phyloP scores from a whole-genome alignment of 2,113 vertebrate species.

The Prochilodus magdalenae region DNA sequence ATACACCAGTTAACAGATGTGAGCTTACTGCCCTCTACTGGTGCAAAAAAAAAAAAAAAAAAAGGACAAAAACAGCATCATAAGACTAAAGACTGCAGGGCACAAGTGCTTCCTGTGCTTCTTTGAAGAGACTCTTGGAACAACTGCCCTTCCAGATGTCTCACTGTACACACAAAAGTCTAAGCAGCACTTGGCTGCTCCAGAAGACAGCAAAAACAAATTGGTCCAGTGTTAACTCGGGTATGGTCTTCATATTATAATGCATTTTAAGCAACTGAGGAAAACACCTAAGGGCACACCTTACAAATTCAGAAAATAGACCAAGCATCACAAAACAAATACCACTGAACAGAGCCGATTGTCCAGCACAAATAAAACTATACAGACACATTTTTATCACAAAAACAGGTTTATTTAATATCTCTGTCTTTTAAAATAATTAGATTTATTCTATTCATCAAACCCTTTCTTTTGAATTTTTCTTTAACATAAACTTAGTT shows the following conservation, averaged over 20 bases:
- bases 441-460: constrained; percentile 83
- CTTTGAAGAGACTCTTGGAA: too few species aligned
- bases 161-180: not conserved
- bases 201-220: not conserved
- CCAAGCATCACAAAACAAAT: not conserved
- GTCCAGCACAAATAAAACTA: not conserved
- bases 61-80: not conserved
- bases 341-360: not conserved
- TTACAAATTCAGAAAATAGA: not conserved
- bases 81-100: not conserved
- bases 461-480: constrained; percentile 71
- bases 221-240: not conserved
- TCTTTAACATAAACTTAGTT: constrained; percentile 70
- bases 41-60: too few species aligned
- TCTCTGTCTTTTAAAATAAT: constrained; percentile 87
- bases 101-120: not conserved
- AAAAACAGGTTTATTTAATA: constrained; percentile 85
- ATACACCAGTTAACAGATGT: not conserved
- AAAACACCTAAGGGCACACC: not conserved
- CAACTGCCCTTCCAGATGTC: too few species aligned
- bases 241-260: not conserved
- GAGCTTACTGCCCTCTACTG: constrained; percentile 48
- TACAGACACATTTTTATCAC: constrained; percentile 71
- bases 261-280: not conserved
- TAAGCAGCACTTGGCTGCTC: not conserved